Percentiles rank a stretch among this genome's conserved stretches.
These are phyloP conservation scores for Dysmachus trigonus DNA, from an alignment of 2,888 invertebrate genomes.

Conservation along the genomic window DNA sequence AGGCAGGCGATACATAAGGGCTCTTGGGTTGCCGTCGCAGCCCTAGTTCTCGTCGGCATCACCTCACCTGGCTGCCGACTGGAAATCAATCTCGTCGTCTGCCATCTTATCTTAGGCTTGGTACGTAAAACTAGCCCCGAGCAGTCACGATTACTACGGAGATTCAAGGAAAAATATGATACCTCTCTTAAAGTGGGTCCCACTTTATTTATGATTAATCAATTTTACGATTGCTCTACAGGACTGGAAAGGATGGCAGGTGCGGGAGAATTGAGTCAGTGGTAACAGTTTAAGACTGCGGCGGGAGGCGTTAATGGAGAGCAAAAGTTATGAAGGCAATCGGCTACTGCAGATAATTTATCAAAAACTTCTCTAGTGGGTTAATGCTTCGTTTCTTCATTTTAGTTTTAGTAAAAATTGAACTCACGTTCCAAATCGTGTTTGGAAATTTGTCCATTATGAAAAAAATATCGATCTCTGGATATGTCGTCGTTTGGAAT, in stretches of 20 bases:
- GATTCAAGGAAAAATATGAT: conserved; percentile 7
- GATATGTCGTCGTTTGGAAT: no score
- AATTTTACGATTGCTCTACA: conserved; percentile 36
- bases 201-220: conserved; percentile 46
- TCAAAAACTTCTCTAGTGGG: background rate
- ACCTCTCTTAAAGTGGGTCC: conserved; percentile 11
- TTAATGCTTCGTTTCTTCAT: background rate
- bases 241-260: background rate
- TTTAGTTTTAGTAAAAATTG: background rate
- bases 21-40: background rate
- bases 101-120: background rate
- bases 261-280: background rate
- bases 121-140: conserved; percentile 12
- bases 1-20: background rate
- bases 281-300: conserved; percentile 19
- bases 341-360: background rate
- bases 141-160: conserved; percentile 14
- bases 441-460: no score
- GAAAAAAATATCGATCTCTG: no score
- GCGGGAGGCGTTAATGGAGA: background rate
- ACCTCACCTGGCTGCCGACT: background rate
- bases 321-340: conserved; percentile 1
- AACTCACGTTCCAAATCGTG: background rate
- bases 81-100: background rate
- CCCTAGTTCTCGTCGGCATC: background rate